These are phyloP conservation scores for Argyresthia goedartella DNA, from an alignment of 2,888 invertebrate species.

Conservation along the genomic window DNA sequence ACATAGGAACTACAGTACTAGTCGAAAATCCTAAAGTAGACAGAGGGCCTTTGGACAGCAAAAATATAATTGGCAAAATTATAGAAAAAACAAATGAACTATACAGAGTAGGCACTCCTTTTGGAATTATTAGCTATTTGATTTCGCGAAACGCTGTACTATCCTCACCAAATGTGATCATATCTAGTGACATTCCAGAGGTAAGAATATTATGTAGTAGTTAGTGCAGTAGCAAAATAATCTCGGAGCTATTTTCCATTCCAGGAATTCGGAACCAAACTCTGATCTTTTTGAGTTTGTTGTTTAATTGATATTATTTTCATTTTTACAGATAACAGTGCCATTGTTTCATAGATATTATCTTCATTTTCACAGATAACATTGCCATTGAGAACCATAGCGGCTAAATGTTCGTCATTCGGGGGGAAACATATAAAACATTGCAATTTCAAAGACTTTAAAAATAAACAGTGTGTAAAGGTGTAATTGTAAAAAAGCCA, in stretches of 20 bases:
- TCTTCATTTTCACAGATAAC: neutral
- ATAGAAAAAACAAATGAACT: conserved; percentile 6
- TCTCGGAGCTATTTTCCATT: too few relatives aligned
- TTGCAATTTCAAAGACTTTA: conserved; percentile 10
- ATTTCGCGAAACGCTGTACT: conserved; percentile 3
- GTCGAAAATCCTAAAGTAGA: conserved; percentile 9
- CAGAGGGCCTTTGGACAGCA: conserved; percentile 7
- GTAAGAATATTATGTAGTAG: conserved; percentile 3
- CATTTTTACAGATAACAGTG: too few relatives aligned
- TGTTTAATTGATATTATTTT: too few relatives aligned
- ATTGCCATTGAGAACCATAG: conserved; percentile 6
- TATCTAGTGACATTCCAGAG: conserved; percentile 3
- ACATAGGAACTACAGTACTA: conserved; percentile 7
- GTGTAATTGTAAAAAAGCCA: conserved; percentile 11
- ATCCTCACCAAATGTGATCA: neutral
- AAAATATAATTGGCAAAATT: conserved; percentile 7
- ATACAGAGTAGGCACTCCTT: conserved; percentile 6
- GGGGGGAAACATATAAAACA: conserved; percentile 10
- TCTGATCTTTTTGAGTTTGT: too few relatives aligned
- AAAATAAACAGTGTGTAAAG: conserved; percentile 8
- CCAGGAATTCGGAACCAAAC: too few relatives aligned
- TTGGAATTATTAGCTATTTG: conserved; percentile 5
- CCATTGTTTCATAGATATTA: too few relatives aligned
- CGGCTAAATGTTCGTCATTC: conserved; percentile 9
- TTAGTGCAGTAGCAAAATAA: too few relatives aligned